Percentiles rank a stretch among this genome's conserved stretches.
These are phyloP conservation scores for Trididemnum clinides DNA, from an alignment of 23 tunicate genomes.

Conservation along the genomic window DNA sequence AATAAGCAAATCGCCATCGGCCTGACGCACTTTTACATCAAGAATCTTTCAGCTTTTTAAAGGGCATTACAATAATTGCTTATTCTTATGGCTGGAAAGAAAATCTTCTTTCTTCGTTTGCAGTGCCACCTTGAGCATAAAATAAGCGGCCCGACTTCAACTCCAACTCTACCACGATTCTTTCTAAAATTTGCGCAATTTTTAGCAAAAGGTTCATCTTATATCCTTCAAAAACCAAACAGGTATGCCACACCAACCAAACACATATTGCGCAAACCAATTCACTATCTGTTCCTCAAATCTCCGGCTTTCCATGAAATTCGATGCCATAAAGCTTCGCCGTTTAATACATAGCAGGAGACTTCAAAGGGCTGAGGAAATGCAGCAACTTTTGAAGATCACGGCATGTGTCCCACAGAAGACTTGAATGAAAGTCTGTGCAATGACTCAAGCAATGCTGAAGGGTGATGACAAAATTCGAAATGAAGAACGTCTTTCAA, in stretches of 20 bases:
- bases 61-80: neutral
- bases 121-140: neutral
- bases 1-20: neutral
- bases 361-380: neutral
- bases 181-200: neutral
- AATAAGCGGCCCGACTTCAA: neutral
- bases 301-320: neutral
- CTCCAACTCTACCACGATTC: neutral
- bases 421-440: neutral
- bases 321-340: neutral
- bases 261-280: neutral
- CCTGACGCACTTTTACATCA: neutral
- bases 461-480: conserved; percentile 1
- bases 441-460: neutral
- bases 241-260: neutral
- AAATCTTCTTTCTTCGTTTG: conserved; percentile 8
- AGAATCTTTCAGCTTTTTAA: neutral
- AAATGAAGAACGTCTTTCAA: neutral
- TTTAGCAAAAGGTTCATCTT: neutral
- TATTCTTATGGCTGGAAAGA: conserved; percentile 14
- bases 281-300: neutral
- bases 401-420: neutral
- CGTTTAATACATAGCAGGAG: neutral
- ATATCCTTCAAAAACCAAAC: neutral
- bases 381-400: neutral